phyloP scores from a whole-genome alignment of 2,888 invertebrate species.

The Acanthosepion esculentum region DNA sequence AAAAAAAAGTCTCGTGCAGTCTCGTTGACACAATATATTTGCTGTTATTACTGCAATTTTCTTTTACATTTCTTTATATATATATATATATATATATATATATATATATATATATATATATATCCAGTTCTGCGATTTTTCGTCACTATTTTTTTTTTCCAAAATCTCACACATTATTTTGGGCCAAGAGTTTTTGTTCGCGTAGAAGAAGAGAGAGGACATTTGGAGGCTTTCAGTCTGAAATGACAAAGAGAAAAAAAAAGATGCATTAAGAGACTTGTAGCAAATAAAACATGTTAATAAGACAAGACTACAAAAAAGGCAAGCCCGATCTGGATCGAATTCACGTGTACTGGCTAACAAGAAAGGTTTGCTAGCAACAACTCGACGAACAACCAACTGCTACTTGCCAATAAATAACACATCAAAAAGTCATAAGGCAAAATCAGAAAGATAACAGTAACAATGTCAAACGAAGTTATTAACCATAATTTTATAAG shows the following conservation, averaged over 20 bases:
- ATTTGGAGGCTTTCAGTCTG: background rate
- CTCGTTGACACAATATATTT: background rate
- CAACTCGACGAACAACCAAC: too few relatives aligned
- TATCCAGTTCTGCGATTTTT: background rate
- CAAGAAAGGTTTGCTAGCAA: too few relatives aligned
- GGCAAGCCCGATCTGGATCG: too few relatives aligned
- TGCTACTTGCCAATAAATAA: too few relatives aligned
- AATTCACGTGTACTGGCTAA: too few relatives aligned
- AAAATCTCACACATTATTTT: background rate
- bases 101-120: background rate
- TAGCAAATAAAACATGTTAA: too few relatives aligned
- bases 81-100: background rate
- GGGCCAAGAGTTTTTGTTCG: conserved; percentile 8
- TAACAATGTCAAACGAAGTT: too few relatives aligned
- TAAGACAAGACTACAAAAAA: too few relatives aligned
- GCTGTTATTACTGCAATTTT: background rate
- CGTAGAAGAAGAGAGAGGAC: conserved; percentile 21
- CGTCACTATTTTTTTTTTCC: background rate
- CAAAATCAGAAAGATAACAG: too few relatives aligned
- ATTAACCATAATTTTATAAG: too few relatives aligned
- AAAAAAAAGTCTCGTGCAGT: background rate
- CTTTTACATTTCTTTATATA: background rate
- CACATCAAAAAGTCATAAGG: too few relatives aligned
- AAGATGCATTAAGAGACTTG: background rate
- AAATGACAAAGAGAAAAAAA: background rate